Base-by-base conservation (phyloP, 2,888 invertebrate species). In the Arrhopalites spinosus region DNA sequence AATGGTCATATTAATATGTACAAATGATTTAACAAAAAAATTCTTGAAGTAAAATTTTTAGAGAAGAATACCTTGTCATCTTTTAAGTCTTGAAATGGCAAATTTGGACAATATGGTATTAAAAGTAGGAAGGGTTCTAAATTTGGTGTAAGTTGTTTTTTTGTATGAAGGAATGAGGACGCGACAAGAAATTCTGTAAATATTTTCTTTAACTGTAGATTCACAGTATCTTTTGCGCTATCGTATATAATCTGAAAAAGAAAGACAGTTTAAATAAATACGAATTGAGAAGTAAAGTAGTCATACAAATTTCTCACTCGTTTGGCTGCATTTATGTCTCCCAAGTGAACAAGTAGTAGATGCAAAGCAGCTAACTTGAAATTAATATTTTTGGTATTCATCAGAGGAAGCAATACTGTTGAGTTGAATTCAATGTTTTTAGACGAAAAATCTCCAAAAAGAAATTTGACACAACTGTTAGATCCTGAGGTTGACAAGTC, bases 141-240 rank as follows among this genome's bases (percentile, higher is more conserved):
- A 74, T 81, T 82, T 63, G 78, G 73, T 71, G 79, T 30, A 5
- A 82, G 66, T 59, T 82, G 80, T 80, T 91, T 90, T 78, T 90
- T 89, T 0, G 93, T 90, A 23, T 91, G 87, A 0, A 91, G 89
- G 85, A 90, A 91, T 17, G 93, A 90, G 73, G 90, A 90, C 70
- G 91, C 91, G 63, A 94, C 90, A 3, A 96, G 87, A 83, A 92
- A 93, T 87, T 96, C 95, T 85, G 93, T 92, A 84, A 95, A 88
- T 73, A 93, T 86, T 78, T 89, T 89, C 74, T 90, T 89, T 50
- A 91, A 87, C 56, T 90, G 89, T 76, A 90, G 84, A 36, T 89
- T 89, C 53, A 71, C 79, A 61, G 36, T 64, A 59, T 64, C 61
- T 47, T 78, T 79, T 17, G 78, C 80, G 70, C 77, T 78, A 36